A percentile compares a stretch with the other conserved stretches of the same genome.
Evolutionary conservation across 2,797 vertebrate genomes (phyloP).

Genomic region (Typhlichthys eigenmanni): DNA sequence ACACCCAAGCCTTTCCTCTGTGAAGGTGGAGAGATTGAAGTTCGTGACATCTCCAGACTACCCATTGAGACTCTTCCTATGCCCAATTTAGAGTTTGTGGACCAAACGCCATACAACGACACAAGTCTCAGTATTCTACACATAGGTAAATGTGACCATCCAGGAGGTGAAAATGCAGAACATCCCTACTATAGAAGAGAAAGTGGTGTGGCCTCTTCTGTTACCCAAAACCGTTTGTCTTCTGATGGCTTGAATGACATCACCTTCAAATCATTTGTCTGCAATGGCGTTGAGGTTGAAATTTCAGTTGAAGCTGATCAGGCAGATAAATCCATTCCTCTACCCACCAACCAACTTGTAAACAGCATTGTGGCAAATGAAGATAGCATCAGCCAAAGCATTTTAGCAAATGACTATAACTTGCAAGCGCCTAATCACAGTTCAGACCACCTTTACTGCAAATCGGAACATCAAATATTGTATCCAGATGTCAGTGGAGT

Average conservation of each 20-base stretch:
- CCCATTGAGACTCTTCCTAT: slow-evolving; percentile 51
- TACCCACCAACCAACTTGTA: slow-evolving; percentile 18
- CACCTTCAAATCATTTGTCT: slow-evolving; percentile 61
- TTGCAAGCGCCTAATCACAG: slow-evolving; percentile 13
- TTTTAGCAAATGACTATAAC: slow-evolving; percentile 22
- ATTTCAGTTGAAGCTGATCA: slow-evolving; percentile 29
- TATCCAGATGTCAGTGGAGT: neutral
- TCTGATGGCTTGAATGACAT: slow-evolving; percentile 22
- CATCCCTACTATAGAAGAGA: slow-evolving; percentile 53
- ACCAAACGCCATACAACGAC: slow-evolving; percentile 19
- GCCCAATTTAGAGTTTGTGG: slow-evolving; percentile 10
- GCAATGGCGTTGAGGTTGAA: slow-evolving; percentile 62
- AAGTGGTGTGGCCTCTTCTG: slow-evolving; percentile 2
- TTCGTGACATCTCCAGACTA: slow-evolving; percentile 45
- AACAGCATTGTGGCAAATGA: slow-evolving; percentile 1
- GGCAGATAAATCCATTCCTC: slow-evolving; percentile 40
- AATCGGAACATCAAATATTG: slow-evolving; percentile 12
- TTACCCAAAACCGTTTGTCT: slow-evolving; percentile 8
- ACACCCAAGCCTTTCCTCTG: slow-evolving; percentile 54
- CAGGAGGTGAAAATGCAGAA: slow-evolving; percentile 37
- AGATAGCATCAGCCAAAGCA: slow-evolving; percentile 20
- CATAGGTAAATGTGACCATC: slow-evolving; percentile 9
- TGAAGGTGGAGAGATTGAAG: slow-evolving; percentile 57
- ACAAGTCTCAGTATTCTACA: slow-evolving; percentile 20
- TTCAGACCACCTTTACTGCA: slow-evolving; percentile 58